Evolutionary conservation across 2,113 vertebrate species (phyloP).

Genomic region (Aptenodytes forsteri): DNA sequence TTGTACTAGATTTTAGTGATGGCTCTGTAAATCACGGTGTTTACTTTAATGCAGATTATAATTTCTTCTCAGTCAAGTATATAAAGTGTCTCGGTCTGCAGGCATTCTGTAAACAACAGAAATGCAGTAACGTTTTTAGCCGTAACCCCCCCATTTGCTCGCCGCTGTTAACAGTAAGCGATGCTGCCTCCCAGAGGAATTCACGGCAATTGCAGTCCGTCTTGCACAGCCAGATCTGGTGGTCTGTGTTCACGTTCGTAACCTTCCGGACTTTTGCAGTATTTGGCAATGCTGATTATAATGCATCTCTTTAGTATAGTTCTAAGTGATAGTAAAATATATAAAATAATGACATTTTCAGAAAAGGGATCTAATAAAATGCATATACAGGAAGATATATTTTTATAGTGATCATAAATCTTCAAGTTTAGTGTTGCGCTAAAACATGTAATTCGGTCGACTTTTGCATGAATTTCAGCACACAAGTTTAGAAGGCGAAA

Average conservation of each 20-base stretch:
- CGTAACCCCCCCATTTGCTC: not conserved
- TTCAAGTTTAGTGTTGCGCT: not conserved
- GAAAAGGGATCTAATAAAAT: not conserved
- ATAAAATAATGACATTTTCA: not conserved
- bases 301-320: not conserved
- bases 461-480: not conserved
- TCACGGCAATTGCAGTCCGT: not conserved
- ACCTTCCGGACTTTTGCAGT: not conserved
- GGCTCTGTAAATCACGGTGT: not conserved
- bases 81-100: not conserved
- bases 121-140: not conserved
- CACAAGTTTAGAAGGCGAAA: not conserved
- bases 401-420: not conserved
- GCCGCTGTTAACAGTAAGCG: not conserved
- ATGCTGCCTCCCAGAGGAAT: conserved; percentile 69
- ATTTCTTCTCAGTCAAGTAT: not conserved
- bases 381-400: not conserved
- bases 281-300: not conserved
- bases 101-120: not conserved
- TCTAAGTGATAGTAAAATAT: not conserved
- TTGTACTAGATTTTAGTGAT: not conserved
- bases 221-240: not conserved
- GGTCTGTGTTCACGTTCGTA: fast-evolving
- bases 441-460: fast-evolving
- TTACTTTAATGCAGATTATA: not conserved